Percentiles rank a stretch among this genome's conserved stretches.
These are phyloP conservation scores for Megaceryle torquata DNA, from an alignment of 2,113 vertebrate species.

Conservation along the genomic window DNA sequence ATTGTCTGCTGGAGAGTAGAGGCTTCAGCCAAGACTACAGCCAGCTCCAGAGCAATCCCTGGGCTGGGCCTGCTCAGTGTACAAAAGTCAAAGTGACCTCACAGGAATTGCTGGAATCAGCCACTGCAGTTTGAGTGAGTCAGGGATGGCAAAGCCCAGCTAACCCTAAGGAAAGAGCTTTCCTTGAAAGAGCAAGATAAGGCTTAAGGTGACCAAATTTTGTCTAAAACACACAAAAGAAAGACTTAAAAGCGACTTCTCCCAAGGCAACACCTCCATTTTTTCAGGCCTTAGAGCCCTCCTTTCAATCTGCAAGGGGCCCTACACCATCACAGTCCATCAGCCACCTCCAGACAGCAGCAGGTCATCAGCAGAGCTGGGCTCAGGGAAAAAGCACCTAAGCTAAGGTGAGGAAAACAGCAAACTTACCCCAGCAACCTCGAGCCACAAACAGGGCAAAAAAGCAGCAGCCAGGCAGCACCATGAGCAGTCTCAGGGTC, in stretches of 20 bases:
- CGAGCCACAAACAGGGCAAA: background rate
- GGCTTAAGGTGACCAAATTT: background rate
- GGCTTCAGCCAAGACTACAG: background rate
- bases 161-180: background rate
- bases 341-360: background rate
- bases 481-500: fast-evolving
- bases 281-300: background rate
- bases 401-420: background rate
- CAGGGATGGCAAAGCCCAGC: background rate
- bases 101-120: fast-evolving
- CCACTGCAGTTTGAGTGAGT: fast-evolving
- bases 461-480: background rate
- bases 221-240: fast-evolving
- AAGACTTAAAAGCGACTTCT: background rate
- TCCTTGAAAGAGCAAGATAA: background rate
- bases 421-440: background rate
- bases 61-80: fast-evolving
- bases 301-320: background rate
- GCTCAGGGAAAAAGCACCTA: background rate
- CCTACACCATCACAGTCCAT: fast-evolving
- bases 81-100: background rate
- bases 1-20: background rate
- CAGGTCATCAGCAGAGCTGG: too few species aligned
- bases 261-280: background rate
- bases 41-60: fast-evolving